Percentiles rank a stretch among this genome's conserved stretches.
These are phyloP conservation scores for Leptocoma aspasia DNA, from an alignment of 2,113 vertebrate genomes.

Conservation along the genomic window DNA sequence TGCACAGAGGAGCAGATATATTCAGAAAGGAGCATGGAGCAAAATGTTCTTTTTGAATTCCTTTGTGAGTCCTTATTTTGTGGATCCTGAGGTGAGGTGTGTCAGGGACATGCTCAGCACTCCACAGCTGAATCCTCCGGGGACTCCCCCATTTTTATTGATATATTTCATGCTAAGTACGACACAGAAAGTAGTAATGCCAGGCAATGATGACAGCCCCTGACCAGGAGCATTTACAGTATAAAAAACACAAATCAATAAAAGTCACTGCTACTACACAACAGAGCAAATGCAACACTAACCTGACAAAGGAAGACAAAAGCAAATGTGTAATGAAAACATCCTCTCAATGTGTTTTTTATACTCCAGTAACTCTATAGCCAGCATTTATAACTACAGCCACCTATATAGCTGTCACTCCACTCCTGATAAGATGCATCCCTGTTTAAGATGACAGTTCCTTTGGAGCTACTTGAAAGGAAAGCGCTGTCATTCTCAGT, in stretches of 20 bases:
- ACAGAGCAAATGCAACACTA: conserved; percentile 25
- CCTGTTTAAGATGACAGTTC: conserved; percentile 30
- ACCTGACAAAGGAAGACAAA: conserved; percentile 49
- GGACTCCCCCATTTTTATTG: not conserved
- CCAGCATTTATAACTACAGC: conserved; percentile 33
- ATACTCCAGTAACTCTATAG: conserved; percentile 33
- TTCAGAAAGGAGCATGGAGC: not conserved
- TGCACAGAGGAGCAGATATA: not conserved
- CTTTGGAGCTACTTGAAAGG: conserved; percentile 47
- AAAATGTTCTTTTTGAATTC: not conserved
- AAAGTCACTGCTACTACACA: not conserved
- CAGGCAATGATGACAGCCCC: conserved; percentile 11
- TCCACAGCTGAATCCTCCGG: not conserved
- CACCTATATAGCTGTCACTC: conserved; percentile 40
- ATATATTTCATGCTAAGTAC: conserved; percentile 25
- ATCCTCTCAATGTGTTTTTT: conserved; percentile 25
- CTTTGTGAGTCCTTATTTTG: not conserved
- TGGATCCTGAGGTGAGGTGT: not conserved
- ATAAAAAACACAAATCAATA: conserved; percentile 39
- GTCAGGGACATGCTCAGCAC: not conserved
- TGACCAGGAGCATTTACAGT: conserved; percentile 22
- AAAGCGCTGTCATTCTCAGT: not conserved
- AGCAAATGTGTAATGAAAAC: conserved; percentile 44
- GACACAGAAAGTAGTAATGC: not conserved
- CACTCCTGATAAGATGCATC: not conserved